Base-by-base conservation (phyloP, 2,113 vertebrate genomes). In the Myxocyprinus asiaticus region DNA sequence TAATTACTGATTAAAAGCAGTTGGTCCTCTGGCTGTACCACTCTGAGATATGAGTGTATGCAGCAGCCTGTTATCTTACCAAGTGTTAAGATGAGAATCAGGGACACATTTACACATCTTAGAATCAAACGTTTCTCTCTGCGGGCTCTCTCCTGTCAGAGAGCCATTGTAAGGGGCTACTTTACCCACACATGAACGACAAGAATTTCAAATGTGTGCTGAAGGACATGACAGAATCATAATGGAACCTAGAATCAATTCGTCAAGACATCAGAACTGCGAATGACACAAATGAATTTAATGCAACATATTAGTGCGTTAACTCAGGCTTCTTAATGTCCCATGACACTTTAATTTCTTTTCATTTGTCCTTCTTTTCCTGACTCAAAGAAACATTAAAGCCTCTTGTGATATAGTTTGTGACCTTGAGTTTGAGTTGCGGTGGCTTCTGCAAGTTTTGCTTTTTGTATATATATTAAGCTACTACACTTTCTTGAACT, bases 161-260 rank as follows among this genome's bases (percentile, higher is more conserved):
- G 42, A 47, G 79, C 78, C 53, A 59, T 86, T 84, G 87, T 86
- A 86, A 92, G 90, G 90, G 89, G 88, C 88, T 90, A 88, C 89
- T 92, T 91, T 91, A 88, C 87, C 86, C 86, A 81, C 79, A 78
- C 87, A 88, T 79, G 86, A 88, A 91, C 88, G 85, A 83, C 81
- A 88, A 88, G 88, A 89, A 87, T 82, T 91, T 91, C 88, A 90
- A 91, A 93, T 88, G 84, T 87, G 80, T 77, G 84, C 83, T 67
- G 22, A 75, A 80, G 79, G 83, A 83, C 63, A 78, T 90, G 92
- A 88, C 92, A 93, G 90, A 78, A 84, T 80, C 89, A 93, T 89
- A 93, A 93, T 90, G 85, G 78, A 93, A 88, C 91, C 88, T 90
- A 80, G 83, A 92, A 93, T 93, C 93, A 92, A 90, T 90, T 90